Evolutionary conservation across 1,140 invertebrate species (phyloP).

Genomic region (Globodera rostochiensis): DNA sequence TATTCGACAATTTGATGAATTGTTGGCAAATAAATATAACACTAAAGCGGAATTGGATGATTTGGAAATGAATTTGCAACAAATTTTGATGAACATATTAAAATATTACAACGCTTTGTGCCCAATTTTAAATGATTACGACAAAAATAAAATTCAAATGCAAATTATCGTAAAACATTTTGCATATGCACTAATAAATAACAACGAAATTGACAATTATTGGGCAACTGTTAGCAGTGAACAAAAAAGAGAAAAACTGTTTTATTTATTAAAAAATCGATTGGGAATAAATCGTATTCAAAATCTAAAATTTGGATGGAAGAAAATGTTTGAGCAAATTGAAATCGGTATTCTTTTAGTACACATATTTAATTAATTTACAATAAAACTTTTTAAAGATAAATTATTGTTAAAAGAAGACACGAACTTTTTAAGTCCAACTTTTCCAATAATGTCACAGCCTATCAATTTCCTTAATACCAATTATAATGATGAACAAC

Average conservation of each 20-base stretch:
- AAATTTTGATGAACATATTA: background rate
- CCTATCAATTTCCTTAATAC: background rate
- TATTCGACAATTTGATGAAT: background rate
- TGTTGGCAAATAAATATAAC: background rate
- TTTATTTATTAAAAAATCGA: background rate
- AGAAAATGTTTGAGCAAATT: conserved; percentile 1
- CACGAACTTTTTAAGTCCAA: background rate
- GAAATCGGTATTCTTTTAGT: background rate
- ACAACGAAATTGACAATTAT: background rate
- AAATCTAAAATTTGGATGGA: background rate
- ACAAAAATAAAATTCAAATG: background rate
- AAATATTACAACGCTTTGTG: background rate
- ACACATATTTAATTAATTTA: too few species aligned
- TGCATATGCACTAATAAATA: background rate
- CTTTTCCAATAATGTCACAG: background rate
- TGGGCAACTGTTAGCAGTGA: background rate
- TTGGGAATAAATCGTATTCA: background rate
- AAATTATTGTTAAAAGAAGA: too few species aligned
- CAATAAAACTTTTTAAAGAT: too few species aligned
- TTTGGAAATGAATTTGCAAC: background rate
- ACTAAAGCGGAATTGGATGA: background rate
- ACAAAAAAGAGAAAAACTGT: background rate
- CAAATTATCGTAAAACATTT: background rate
- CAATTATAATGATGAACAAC: background rate
- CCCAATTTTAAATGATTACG: background rate